phyloP scores from a whole-genome alignment of 2,888 invertebrate species.

The Carcina quercana region DNA sequence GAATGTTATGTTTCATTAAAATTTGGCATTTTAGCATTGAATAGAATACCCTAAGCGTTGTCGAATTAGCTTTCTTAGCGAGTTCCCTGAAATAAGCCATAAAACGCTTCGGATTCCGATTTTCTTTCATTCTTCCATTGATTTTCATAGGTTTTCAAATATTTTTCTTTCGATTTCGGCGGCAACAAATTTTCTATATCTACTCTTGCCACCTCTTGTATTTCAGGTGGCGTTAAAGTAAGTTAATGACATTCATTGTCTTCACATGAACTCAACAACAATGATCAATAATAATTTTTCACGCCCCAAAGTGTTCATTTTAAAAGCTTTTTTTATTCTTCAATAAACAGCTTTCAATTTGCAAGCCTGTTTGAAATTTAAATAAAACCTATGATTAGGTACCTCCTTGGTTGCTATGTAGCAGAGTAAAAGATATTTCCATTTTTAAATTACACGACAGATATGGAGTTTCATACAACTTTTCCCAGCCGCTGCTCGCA shows the following conservation, averaged over 20 bases:
- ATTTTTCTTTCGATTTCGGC: slow-evolving; percentile 1
- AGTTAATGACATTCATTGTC: not conserved
- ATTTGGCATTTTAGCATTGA: slow-evolving; percentile 1
- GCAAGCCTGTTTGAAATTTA: no score
- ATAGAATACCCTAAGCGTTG: slow-evolving; percentile 1
- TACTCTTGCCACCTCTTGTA: not conserved
- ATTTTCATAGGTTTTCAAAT: slow-evolving; percentile 1
- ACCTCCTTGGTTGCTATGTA: no score
- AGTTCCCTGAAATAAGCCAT: not conserved
- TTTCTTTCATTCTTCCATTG: slow-evolving; percentile 1
- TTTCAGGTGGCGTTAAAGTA: slow-evolving; percentile 1
- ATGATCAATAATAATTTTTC: not conserved
- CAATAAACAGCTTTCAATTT: not conserved
- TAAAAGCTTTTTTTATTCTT: no score
- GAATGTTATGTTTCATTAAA: not conserved
- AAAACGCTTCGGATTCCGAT: slow-evolving; percentile 2
- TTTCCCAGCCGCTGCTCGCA: no score
- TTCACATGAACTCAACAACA: not conserved
- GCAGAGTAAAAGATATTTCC: no score
- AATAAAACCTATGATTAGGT: no score
- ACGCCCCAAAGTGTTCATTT: no score
- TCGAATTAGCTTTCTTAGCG: not conserved
- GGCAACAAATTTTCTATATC: not conserved
- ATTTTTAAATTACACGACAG: no score
- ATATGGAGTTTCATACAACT: no score